Base-by-base conservation (phyloP, 1,140 invertebrate genomes). In the Drosophila novamexicana region DNA sequence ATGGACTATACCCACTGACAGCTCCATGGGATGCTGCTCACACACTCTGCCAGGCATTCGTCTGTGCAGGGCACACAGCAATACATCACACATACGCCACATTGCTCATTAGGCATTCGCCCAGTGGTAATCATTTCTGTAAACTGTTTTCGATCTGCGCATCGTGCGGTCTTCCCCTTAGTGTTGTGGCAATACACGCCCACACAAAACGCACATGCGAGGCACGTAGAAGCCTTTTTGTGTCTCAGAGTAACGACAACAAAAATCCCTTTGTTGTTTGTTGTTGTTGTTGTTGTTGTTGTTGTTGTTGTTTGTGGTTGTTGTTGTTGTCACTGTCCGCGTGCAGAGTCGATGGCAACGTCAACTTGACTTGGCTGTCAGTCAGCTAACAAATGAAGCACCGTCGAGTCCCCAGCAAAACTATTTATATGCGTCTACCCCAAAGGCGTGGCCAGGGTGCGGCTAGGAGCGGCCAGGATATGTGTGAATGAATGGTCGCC, bases 71-170 rank as follows among this genome's bases (percentile, higher is more conserved):
- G 59, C 56, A 56, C 36, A 22, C 36, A 22, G 18, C 42, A 65
- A 37, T 66, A 63, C 63, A 81, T 74, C 68, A 71, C 81, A 70
- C 81, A 85, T 81, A 86, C 82, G 83, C 83, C 82, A 68, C 79
- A 69, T 79, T 86, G 72, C 71, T 72, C 83, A 88, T 86, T 88
- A 86, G 71, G 72, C 83, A 88, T 86, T 73, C 79, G 82, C 73
- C 83, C 71, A 67, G 82, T 75, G 57, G 79, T 76, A 79, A 85
- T 85, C 83, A 85, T 85, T 85, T 82, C 79, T 85, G 82, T 86
- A 85, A 85, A 85, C 82, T 88, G 83, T 85, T 86, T 88, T 88
- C 79, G 79, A 88, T 85, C 79, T 72, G 61, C 47, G 50, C 72
- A 65, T 59, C 59, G n/a, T 67, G 62, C 42, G 59, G 74, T 77